Base-by-base conservation (phyloP, 2,888 invertebrate genomes). In the Dorcus parallelipipedus region DNA sequence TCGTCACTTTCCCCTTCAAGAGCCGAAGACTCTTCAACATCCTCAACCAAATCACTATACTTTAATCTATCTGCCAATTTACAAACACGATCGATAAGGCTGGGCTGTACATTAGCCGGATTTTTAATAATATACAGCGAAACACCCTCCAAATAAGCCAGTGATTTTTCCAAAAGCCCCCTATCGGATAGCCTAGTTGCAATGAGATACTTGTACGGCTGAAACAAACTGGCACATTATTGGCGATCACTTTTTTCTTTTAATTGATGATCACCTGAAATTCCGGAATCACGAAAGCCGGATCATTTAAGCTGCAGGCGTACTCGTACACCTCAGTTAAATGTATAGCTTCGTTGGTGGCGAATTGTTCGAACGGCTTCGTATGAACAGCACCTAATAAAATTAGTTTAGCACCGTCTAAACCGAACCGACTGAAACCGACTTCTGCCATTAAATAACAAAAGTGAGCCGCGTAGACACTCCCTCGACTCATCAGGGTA, bases 261-360 rank as follows among this genome's bases (percentile, higher is more conserved):
- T 4, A 48, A n/a, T 48, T 48, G 10, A 17, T 26, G 26, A 74
- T 65, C 70, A 90, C 89, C 84, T 90, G 90, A 70, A 93, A 84
- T 70, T 90, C 88, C 0, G 86, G 81, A 58, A 95, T 83, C 48
- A 84, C 83, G 74, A 88, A 92, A 54, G 85, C 83, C 20, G 86
- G 84, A 72, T 89, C 89, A 65, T 87, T 89, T 51, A 97, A 82
- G 59, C 90, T 87, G 64, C 91, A 84, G 3, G 95, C 96, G 76
- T 95, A 97, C 78, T 97, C 97, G 77, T 95, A 97, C 60, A 97
- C 89, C 80, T 97, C 96, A 0, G 97, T 97, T 79, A 95, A 90
- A 81, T 96, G 92, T 61, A 97, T 89, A 20, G 95, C 93, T 73
- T 90, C 89, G 74, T 89, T 89, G 54, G 84, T 86, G 42, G 90